Conservation (phyloP, 2,888 invertebrate genomes). For the Tetramorium bicarinatum region DNA sequence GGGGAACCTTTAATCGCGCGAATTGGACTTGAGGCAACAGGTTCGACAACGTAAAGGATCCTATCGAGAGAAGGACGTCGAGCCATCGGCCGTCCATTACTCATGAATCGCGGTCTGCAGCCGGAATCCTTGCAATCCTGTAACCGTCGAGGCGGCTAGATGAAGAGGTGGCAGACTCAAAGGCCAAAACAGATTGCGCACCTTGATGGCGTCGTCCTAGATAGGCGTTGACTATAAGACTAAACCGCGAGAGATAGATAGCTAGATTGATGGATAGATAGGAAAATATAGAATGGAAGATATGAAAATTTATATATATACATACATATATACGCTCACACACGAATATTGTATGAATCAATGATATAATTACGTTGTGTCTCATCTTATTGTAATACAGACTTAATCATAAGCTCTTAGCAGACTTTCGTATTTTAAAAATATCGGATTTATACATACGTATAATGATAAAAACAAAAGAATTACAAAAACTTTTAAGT, state of each 20-base stretch:
- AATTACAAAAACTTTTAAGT: not conserved
- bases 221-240: not conserved
- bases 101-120: conserved; percentile 54
- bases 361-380: conserved; percentile 70
- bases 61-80: conserved; percentile 4
- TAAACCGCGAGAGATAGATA: conserved; percentile 7
- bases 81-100: conserved; percentile 53
- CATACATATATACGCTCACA: too few relatives aligned
- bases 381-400: conserved; percentile 58
- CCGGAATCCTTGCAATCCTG: conserved; percentile 48
- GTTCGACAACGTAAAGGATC: conserved; percentile 26
- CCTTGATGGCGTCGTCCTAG: conserved; percentile 41
- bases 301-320: not conserved
- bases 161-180: conserved; percentile 49
- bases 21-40: conserved; percentile 33
- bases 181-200: conserved; percentile 52
- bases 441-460: not conserved
- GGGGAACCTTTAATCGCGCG: conserved; percentile 17
- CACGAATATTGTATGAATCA: conserved; percentile 69
- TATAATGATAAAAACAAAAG: not conserved
- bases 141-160: conserved; percentile 39
- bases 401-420: conserved; percentile 63
- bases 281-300: not conserved
- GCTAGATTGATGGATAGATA: not conserved
- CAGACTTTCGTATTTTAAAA: not conserved